These are phyloP conservation scores for Neosilurus mollespiculum DNA, from an alignment of 2,797 vertebrate genomes.

Conservation along the genomic window DNA sequence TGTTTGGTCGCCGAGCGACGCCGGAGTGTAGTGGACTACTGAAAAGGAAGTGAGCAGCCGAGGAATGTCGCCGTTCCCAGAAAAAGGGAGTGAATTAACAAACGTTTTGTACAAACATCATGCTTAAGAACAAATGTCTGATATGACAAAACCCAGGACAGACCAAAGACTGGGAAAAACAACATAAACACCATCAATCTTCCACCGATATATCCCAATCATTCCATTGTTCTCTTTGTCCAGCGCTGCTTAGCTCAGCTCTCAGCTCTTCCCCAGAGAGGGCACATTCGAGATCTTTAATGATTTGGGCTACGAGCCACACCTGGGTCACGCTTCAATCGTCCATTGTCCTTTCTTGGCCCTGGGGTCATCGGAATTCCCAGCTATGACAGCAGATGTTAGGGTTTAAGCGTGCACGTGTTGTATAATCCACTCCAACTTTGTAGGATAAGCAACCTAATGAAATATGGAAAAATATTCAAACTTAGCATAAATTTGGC, in stretches of 20 bases:
- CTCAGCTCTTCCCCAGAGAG: conserved; percentile 32
- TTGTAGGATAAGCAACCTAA: too few relatives aligned
- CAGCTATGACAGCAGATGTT: too few relatives aligned
- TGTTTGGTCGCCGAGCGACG: conserved; percentile 40
- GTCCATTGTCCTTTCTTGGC: background rate
- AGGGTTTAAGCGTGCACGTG: too few relatives aligned
- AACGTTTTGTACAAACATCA: conserved; percentile 1
- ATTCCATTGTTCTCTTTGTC: conserved; percentile 29
- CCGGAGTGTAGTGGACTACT: background rate
- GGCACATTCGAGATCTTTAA: conserved; percentile 24
- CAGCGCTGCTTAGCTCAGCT: conserved; percentile 33
- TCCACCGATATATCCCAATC: background rate
- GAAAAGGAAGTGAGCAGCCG: conserved; percentile 11
- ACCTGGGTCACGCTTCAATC: background rate
- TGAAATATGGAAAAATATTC: background rate
- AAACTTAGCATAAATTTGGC: conserved; percentile 10
- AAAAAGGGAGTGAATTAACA: background rate
- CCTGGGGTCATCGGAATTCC: too few relatives aligned
- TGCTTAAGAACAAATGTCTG: background rate
- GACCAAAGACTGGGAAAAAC: background rate
- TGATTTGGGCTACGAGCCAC: background rate
- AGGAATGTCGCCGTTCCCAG: background rate
- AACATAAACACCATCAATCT: conserved; percentile 21
- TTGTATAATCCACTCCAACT: too few relatives aligned
- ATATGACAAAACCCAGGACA: background rate